Base-by-base conservation (phyloP, 2,888 invertebrate genomes). In the Bombyx huttoni region DNA sequence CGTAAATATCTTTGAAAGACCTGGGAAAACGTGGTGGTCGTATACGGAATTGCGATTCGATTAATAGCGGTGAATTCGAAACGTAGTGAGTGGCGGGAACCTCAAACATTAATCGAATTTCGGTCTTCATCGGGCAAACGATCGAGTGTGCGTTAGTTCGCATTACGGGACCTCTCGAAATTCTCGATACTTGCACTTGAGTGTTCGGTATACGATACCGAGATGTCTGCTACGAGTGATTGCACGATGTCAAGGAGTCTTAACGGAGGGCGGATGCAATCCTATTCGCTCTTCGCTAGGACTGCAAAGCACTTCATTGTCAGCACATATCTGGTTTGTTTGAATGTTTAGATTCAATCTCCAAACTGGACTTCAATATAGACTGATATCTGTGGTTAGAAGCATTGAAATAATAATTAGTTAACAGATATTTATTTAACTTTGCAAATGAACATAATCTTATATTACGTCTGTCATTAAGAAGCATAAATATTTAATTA, bases 101-200 rank as follows among this genome's bases (percentile, higher is more conserved):
- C 67, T 78, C 74, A 70, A 81, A 76, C 79, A 76, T 81, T 84
- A 84, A 86, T 86, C 82, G 84, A 80, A 84, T 86, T 78, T 82
- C 75, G 77, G 76, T 76, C 71, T 76, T 72, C 78, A 69, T 62
- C 68, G 59, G 64, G 67, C 68, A 74, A 66, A 70, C 75, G 76
- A 78, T 78, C 81, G 78, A 82, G 82, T 75, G 72, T 73, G 73
- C 77, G 77, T 75, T 75, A 75, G 81, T 77, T 81, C 81, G 72
- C 77, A 79, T 81, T 78, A 80, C 79, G 68, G 65, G 64, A 52
- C 65, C 78, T 65, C 81, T 82, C 68, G 67, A 77, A 68, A 70
- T 72, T 73, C 75, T 77, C 70, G 75, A 79, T 78, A 75, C 75
- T 77, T 68, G 71, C 68, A 60, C 68, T 73, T 70, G 73, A 77